Evolutionary conservation across 2,113 vertebrate genomes (phyloP), one percentile per base, ranked within the genome.

Genomic region (Tupaia chinensis): DNA sequence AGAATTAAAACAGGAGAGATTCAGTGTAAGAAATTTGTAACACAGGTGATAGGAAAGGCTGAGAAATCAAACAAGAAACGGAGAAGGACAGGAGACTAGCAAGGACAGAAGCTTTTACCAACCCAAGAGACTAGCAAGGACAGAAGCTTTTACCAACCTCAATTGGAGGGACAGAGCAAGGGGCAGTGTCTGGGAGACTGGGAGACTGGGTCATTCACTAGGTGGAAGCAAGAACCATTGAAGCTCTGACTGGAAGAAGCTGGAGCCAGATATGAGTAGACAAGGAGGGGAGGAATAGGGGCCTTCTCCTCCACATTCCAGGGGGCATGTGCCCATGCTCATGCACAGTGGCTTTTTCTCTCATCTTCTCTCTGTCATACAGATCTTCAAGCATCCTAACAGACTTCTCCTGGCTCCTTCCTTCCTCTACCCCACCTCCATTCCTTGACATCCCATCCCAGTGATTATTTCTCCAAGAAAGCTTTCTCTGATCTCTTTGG

Each of bases 301-400:
- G 44, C 54, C 56, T 69, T 87, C n/a, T 81, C 25, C 56, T 20
- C 29, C 12, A 22, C 8, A 9, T 23, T 73, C n/a, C 29, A 56
- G n/a, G 44, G 44, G 44, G 44, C 44, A 44, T 44, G 44, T 44
- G 44, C 44, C 44, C 44, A 44, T 44, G 44, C 44, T 44, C 44
- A 44, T 44, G 3, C 44, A 44, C 4, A 44, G 3, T 13, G 29
- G 14, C 27, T 56, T 56, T 13, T 23, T 20, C 12, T 13, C 8
- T 72, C 0, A 44, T 5, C 0, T 14, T 13, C 22, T 0, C n/a
- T 76, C 76, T 63, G 13, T 16, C 10, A 11, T 11, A 44, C 44
- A 54, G 25, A 14, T 9, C 77, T 56, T 17, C 3, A 56, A 17
- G 32, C 17, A 20, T 3, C 66, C 20, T 84, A 32, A 19, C 12